These are phyloP conservation scores for Psittacula echo DNA, from an alignment of 2,797 vertebrate genomes.

Conservation along the genomic window DNA sequence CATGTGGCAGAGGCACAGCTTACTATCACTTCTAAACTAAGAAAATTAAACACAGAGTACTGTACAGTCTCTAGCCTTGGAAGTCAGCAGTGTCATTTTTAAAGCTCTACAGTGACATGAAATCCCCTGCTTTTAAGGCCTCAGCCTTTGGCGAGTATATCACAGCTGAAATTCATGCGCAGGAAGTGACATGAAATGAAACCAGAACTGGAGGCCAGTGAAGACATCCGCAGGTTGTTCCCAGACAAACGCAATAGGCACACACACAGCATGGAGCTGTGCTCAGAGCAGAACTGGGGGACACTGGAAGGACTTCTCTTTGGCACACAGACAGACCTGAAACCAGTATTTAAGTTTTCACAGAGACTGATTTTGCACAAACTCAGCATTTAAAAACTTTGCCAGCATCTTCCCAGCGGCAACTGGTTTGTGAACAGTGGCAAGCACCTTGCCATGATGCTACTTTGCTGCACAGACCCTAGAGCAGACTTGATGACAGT, in stretches of 20 bases:
- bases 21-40: background rate
- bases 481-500: background rate
- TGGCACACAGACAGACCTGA: background rate
- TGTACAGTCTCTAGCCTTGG: background rate
- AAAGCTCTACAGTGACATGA: background rate
- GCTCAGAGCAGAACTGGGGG: background rate
- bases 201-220: background rate
- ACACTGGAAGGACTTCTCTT: fast-evolving
- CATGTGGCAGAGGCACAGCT: background rate
- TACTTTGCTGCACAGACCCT: background rate
- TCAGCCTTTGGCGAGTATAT: background rate
- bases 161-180: background rate
- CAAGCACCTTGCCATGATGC: background rate
- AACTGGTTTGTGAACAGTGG: background rate
- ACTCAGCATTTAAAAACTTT: background rate
- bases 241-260: background rate
- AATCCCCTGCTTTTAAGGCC: background rate
- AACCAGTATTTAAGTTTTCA: background rate
- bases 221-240: background rate
- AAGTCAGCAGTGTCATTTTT: background rate
- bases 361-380: background rate
- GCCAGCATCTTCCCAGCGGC: background rate
- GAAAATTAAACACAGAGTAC: background rate
- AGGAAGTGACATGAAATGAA: background rate
- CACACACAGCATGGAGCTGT: fast-evolving